Conservation (phyloP, 2,113 vertebrate genomes). For the Poecilia latipinna region DNA sequence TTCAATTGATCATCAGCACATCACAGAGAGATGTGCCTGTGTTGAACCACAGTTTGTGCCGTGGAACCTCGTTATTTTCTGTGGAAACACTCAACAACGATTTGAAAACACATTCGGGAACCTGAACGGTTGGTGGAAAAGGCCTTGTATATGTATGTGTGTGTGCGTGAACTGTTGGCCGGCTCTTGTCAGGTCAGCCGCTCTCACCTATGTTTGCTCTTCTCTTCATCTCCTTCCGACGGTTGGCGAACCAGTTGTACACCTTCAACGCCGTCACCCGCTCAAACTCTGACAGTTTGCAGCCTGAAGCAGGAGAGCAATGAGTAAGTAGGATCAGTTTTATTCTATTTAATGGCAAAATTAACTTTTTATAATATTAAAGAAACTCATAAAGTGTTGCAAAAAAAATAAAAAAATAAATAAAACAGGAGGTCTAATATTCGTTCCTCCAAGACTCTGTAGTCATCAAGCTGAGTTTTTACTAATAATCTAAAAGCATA, state of each 20-base stretch:
- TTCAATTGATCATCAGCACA: too few relatives aligned
- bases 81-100: too few relatives aligned
- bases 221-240: slow-evolving; percentile 87
- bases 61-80: too few relatives aligned
- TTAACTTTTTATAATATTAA: neutral
- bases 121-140: too few relatives aligned
- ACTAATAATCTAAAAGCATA: neutral
- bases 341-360: neutral
- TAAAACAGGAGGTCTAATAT: neutral
- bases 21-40: too few relatives aligned
- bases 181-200: neutral
- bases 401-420: neutral
- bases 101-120: too few relatives aligned
- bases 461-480: neutral
- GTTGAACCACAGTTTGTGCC: too few relatives aligned
- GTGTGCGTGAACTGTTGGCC: neutral
- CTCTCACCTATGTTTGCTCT: slow-evolving; percentile 84
- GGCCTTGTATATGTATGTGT: neutral
- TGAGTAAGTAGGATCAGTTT: neutral
- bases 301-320: slow-evolving; percentile 61
- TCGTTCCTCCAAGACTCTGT: neutral
- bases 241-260: slow-evolving; percentile 88
- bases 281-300: slow-evolving; percentile 85
- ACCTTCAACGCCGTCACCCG: slow-evolving; percentile 85
- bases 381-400: neutral